Conservation (phyloP, 1,140 invertebrate species). For the Orchestia grillus region DNA sequence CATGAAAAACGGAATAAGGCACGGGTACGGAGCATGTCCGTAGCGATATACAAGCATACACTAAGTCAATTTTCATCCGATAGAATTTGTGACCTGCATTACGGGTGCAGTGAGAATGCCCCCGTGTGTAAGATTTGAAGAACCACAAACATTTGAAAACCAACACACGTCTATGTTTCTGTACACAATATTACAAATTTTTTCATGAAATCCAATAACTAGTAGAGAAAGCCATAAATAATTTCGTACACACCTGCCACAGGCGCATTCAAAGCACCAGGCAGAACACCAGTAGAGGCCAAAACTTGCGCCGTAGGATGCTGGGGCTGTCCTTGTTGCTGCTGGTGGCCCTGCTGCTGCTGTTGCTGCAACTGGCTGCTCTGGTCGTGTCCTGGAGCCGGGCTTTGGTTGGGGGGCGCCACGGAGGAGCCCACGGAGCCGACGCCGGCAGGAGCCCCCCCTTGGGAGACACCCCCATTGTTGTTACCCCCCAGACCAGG, state of each 20-base stretch:
- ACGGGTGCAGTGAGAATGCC: too few species aligned
- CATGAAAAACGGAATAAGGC: not conserved
- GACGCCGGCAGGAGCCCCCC: not conserved
- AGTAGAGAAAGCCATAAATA: not conserved
- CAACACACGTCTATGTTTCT: too few species aligned
- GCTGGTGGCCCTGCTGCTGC: not conserved
- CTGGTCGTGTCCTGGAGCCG: slow-evolving; percentile 26
- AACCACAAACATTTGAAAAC: not conserved
- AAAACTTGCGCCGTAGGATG: not conserved
- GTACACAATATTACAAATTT: too few species aligned
- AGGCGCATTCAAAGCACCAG: not conserved
- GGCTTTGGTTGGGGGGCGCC: slow-evolving; percentile 21
- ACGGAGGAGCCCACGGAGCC: not conserved
- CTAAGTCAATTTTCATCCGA: too few species aligned
- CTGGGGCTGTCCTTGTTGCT: not conserved
- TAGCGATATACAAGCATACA: too few species aligned
- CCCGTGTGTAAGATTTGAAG: too few species aligned
- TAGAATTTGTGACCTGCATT: too few species aligned
- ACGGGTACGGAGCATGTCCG: too few species aligned
- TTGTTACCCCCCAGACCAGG: not conserved
- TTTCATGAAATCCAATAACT: too few species aligned
- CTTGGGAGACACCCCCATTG: not conserved
- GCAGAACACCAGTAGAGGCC: not conserved
- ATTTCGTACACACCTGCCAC: not conserved
- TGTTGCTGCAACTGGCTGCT: slow-evolving; percentile 17